These are phyloP conservation scores for Sipha flava DNA, from an alignment of 1,140 invertebrate species.

Conservation along the genomic window DNA sequence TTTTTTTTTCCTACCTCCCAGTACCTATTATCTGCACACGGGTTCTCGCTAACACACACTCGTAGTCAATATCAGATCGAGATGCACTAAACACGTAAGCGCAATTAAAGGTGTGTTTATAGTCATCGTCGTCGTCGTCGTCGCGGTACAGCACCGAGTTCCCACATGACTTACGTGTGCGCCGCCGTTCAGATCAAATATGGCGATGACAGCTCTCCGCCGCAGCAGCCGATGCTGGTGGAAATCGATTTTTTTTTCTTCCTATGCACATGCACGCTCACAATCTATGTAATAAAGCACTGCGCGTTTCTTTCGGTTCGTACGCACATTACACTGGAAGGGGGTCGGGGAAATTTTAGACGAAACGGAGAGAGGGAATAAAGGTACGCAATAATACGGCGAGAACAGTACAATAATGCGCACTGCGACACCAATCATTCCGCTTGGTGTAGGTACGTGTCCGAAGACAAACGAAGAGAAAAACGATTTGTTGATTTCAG, in stretches of 20 bases:
- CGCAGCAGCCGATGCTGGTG: too few species aligned
- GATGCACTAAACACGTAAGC: conserved; percentile 11
- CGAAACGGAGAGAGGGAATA: background rate
- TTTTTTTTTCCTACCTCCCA: background rate
- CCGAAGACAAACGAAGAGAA: too few species aligned
- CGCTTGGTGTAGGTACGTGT: too few species aligned
- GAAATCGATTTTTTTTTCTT: background rate
- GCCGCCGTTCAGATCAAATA: conserved; percentile 19
- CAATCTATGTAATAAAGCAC: background rate
- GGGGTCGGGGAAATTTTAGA: background rate
- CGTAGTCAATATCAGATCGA: background rate
- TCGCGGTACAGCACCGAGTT: background rate
- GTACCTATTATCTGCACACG: too few species aligned
- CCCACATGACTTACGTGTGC: background rate
- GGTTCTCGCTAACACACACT: background rate
- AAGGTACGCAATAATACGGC: background rate
- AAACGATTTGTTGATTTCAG: too few species aligned
- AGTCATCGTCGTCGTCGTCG: background rate
- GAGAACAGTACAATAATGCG: background rate
- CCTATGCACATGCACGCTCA: background rate
- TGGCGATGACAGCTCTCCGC: background rate
- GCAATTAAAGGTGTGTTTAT: conserved; percentile 22
- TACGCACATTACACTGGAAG: too few species aligned
- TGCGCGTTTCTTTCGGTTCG: background rate
- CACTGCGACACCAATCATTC: too few species aligned